phyloP scores from a whole-genome alignment of 2,888 invertebrate genomes.

The Odontomyia ornata region DNA sequence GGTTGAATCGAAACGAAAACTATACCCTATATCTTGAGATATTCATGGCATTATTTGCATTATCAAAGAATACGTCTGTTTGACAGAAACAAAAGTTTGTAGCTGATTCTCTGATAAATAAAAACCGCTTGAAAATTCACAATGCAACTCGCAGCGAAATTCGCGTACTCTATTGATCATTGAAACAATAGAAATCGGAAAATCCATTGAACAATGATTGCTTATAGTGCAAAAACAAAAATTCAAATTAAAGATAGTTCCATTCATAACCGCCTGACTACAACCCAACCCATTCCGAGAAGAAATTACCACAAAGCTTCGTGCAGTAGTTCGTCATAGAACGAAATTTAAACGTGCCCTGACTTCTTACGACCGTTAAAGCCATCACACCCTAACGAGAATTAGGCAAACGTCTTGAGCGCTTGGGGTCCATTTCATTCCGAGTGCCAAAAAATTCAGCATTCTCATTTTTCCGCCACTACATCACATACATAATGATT shows the following conservation, averaged over 20 bases:
- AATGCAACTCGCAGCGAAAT: neutral
- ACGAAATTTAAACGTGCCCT: conserved; percentile 22
- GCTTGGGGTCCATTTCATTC: neutral
- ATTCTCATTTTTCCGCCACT: conserved; percentile 14
- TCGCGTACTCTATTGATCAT: too few species aligned
- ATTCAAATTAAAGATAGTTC: neutral
- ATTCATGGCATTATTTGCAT: too few species aligned
- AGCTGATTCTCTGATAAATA: too few species aligned
- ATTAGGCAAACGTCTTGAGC: conserved; percentile 19
- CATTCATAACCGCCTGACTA: neutral
- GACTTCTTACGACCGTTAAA: conserved; percentile 20
- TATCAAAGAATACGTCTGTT: too few species aligned
- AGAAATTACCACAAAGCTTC: conserved; percentile 22
- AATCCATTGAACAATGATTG: neutral
- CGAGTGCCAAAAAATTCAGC: conserved; percentile 35
- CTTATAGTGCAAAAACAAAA: neutral
- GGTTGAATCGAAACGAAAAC: too few species aligned
- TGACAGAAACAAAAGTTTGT: too few species aligned
- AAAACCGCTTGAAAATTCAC: neutral
- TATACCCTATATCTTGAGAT: too few species aligned
- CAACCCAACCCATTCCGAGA: neutral
- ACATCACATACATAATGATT: conserved; percentile 32
- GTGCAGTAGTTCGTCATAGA: neutral
- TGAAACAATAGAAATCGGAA: neutral
- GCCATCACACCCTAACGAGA: neutral